phyloP scores from a whole-genome alignment of 2,888 invertebrate species.

The Machimus rusticus region DNA sequence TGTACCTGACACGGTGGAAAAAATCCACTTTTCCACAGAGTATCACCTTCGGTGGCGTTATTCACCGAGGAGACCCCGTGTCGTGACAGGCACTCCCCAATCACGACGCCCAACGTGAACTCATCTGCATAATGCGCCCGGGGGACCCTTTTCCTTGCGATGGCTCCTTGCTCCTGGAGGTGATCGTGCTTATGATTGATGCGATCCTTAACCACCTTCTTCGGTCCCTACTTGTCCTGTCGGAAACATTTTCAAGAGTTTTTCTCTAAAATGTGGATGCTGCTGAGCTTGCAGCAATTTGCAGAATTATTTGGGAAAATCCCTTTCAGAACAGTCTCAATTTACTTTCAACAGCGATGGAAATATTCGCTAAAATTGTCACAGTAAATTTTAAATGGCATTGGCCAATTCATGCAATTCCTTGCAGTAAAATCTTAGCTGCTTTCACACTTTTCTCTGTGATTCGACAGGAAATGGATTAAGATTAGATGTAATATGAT shows the following conservation, averaged over 20 bases:
- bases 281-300: neutral
- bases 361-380: neutral
- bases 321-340: neutral
- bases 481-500: neutral
- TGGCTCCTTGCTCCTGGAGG: neutral
- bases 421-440: neutral
- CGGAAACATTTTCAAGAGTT: neutral
- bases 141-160: neutral
- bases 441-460: neutral
- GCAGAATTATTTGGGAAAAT: neutral
- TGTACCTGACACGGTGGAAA: neutral
- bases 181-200: neutral
- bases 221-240: neutral
- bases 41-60: neutral
- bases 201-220: neutral
- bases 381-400: neutral
- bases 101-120: neutral
- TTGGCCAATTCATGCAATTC: neutral
- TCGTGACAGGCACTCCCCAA: neutral
- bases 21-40: neutral
- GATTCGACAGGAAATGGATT: neutral
- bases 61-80: neutral
- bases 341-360: neutral
- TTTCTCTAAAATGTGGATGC: neutral
- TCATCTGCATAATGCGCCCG: neutral